Base-by-base conservation (phyloP, 92 coral and sea anemone genomes). In the Siderastrea siderea region DNA sequence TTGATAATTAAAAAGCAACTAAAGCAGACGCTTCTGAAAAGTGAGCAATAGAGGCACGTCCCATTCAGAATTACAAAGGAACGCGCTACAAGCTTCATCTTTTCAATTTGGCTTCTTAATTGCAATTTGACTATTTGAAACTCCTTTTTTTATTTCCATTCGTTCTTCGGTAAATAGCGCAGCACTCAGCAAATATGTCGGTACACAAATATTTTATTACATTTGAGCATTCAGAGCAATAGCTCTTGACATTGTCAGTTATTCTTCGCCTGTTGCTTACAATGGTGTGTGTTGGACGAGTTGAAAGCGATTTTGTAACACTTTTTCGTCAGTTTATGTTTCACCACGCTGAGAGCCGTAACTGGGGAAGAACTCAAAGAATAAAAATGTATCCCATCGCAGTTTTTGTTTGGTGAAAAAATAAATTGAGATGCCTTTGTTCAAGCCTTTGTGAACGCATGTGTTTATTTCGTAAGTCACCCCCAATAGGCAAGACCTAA, bases 381-480 rank as follows among this genome's bases (percentile, higher is more conserved):
- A 50, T 47, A 75, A 53, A 79, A 86, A 84, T 84, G 87, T 74
- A 84, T 74, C 87, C 70, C 44, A 72, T 48, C 47, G 64, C 73
- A 84, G 81, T 83, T 91, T 80, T 86, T 91, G 91, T 91, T 79
- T 85, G 80, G 68, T 66, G 65, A 47, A 75, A 85, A 80, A 85
- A 61, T 77, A 85, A 81, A 86, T 85, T 92, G 62, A 69, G 75
- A 80, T 84, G 87, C 87, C 78, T 88, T 88, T 82, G 77, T 77
- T 92, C 12, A 53, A 43, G 86, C 78, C 85, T 84, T 92, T 92
- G 95, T 92, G 60, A 76, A 9, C 85, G 74, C 95, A 92, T 92
- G 95, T 92, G 95, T 81, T 85, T 78, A 58, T 62, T 74, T 73
- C 87, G 62, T 82, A 54, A 83, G 70, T 61, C 79, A 62, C 71